Evolutionary conservation across 2,888 invertebrate genomes (phyloP), one percentile per base, ranked within the genome.

Genomic region (Escarpia spicata): DNA sequence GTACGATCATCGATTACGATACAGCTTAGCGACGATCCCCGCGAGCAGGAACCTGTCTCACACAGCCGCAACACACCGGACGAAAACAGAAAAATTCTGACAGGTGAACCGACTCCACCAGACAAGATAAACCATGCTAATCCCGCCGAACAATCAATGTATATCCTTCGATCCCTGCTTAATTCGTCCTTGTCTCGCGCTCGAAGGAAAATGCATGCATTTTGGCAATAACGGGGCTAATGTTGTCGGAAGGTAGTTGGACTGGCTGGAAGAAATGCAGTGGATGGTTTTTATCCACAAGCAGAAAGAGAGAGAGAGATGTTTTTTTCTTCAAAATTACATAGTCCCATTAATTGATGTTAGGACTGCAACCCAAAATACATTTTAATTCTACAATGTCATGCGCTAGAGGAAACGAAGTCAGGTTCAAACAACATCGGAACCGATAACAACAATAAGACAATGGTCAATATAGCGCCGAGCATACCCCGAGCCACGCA

Each of bases 91-190:
- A 2, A 75, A 75, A 75, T 26, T 75, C 15, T 75, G 75, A 15
- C 75, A 75, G 19, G 75, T 75, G 6, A 26, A 26, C 75, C 75
- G 26, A 26, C 26, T 75, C n/a, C 75, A 75, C 75, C 19, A 75
- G 75, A 75, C 75, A 26, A 75, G 75, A 75, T 75, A 75, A 75
- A 75, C 75, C 75, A 75, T 26, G 75, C 75, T 75, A 75, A 75
- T 75, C 75, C 75, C 19, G 75, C 75, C 19, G 75, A 75, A 26
- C 75, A 75, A 75, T 75, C 75, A 75, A 75, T 75, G 19, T 75
- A 15, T 75, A 75, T 75, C 75, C 26, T 26, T 26, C 75, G 75
- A 26, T 26, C 75, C 75, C 19, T 75, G 2, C 75, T 75, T 75
- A 26, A n/a, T 75, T 75, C 75, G 75, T 75, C 75, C 75, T 75